These are phyloP conservation scores for Colius striatus DNA, from an alignment of 2,113 vertebrate species.

Conservation along the genomic window DNA sequence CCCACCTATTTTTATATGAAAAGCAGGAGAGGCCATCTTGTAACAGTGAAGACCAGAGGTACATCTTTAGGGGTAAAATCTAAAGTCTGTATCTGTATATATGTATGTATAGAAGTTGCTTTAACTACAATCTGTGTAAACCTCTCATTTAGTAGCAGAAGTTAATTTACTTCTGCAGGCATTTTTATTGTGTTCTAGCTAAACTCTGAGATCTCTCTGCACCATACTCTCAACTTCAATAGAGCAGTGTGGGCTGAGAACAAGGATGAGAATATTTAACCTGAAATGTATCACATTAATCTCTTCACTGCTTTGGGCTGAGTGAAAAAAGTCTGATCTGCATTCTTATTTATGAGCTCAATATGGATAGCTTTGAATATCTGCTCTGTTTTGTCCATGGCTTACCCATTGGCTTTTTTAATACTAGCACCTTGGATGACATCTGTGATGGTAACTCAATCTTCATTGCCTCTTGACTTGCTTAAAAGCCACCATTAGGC, in stretches of 20 bases:
- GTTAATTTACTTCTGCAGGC: neutral
- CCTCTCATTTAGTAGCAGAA: neutral
- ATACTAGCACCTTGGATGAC: neutral
- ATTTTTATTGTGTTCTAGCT: neutral
- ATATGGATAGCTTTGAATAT: neutral
- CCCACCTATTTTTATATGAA: neutral
- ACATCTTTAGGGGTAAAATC: neutral
- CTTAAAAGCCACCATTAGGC: neutral
- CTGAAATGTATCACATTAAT: neutral
- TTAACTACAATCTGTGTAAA: neutral
- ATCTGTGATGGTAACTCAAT: neutral
- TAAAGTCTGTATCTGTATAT: neutral
- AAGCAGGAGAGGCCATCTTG: neutral
- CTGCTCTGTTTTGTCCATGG: neutral
- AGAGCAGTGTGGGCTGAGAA: neutral
- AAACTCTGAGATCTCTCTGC: neutral
- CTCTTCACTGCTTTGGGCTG: neutral
- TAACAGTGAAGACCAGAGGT: neutral
- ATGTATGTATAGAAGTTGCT: neutral
- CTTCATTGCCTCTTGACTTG: neutral
- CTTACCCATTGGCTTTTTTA: neutral
- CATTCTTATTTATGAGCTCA: neutral
- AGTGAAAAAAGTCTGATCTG: neutral
- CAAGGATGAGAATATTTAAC: neutral
- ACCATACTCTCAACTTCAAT: neutral